phyloP scores from a whole-genome alignment of 1,140 invertebrate genomes.

The Neodiprion virginianus region DNA sequence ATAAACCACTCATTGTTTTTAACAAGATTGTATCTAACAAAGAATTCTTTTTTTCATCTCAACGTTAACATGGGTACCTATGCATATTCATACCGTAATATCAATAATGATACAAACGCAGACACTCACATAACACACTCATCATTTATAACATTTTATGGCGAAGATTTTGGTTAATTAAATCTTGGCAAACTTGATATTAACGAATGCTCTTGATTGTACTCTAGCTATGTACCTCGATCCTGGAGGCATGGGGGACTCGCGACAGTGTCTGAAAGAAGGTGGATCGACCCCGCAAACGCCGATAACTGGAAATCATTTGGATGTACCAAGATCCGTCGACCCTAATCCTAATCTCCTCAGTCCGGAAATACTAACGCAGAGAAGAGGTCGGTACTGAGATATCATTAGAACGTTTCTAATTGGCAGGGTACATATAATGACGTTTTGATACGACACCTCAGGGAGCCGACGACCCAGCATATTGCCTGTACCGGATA shows the following conservation, averaged over 20 bases:
- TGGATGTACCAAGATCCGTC: slow-evolving; percentile 74
- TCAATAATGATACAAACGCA: no score
- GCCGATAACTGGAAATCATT: slow-evolving; percentile 76
- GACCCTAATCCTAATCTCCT: slow-evolving; percentile 81
- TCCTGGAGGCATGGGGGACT: slow-evolving; percentile 63
- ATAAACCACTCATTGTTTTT: no score
- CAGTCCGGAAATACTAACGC: slow-evolving; percentile 78
- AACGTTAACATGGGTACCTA: no score
- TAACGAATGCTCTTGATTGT: background rate
- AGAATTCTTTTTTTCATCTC: no score
- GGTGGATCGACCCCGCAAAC: slow-evolving; percentile 66
- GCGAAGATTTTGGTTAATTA: no score
- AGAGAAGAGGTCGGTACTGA: slow-evolving; percentile 70
- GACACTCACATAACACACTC: no score
- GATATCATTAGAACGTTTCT: background rate
- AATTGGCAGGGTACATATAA: slow-evolving; percentile 1
- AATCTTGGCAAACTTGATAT: no score
- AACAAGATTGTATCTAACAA: no score
- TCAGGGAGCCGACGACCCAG: slow-evolving; percentile 83
- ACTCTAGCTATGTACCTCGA: slow-evolving; percentile 60
- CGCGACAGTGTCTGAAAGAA: slow-evolving; percentile 70
- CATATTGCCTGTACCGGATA: slow-evolving; percentile 87
- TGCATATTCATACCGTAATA: no score
- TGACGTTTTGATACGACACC: slow-evolving; percentile 18
- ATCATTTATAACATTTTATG: no score